Base-by-base conservation (phyloP, 2,113 vertebrate genomes). In the Oenanthe oenanthe region DNA sequence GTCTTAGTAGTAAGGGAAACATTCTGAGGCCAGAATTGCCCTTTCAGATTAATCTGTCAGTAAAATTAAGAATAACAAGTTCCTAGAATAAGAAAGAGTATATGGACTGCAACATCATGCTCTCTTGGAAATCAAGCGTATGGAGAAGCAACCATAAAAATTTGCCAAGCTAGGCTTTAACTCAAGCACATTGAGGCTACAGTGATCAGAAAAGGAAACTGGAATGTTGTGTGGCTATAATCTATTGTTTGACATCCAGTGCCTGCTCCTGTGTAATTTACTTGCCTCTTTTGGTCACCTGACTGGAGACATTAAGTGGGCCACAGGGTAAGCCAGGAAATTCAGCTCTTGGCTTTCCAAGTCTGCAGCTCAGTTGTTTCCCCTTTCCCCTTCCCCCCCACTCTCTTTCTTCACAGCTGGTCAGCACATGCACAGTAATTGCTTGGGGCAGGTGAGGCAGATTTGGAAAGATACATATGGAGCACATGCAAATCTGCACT, bases 291-390 rank as follows among this genome's bases (percentile, higher is more conserved):
- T 68, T 75, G 82, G 75, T 97, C 95, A 97, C 81, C 93, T 96
- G 94, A 96, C 77, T 89, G 61, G 61, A 89, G 73, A 89, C 82
- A 79, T 95, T 95, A 97, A 96, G 81, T 89, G 94, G 81, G 93
- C 90, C 90, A 77, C 84, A 93, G 91, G 74, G 92, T 96, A 93
- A 97, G 89, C 75, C 85, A 96, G 91, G 92, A 97, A 94, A 96
- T 92, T 80, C 95, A 93, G 77, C 87, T 58, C 89, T 96, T 74
- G 91, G 85, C 74, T 96, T 93, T 95, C 94, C 85, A 74, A 85
- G 66, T 85, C 91, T 51, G 65, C 68, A 91, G 61, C 50, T 95
- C 71, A 43, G 88, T 93, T 97, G 77, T 94, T 94, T 95, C 61
- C 86, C 67, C 72, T 47, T 61, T 75, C 36, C 74, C 73, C 80